Base-by-base conservation (phyloP, 2,888 invertebrate genomes). In the Bombylius major region DNA sequence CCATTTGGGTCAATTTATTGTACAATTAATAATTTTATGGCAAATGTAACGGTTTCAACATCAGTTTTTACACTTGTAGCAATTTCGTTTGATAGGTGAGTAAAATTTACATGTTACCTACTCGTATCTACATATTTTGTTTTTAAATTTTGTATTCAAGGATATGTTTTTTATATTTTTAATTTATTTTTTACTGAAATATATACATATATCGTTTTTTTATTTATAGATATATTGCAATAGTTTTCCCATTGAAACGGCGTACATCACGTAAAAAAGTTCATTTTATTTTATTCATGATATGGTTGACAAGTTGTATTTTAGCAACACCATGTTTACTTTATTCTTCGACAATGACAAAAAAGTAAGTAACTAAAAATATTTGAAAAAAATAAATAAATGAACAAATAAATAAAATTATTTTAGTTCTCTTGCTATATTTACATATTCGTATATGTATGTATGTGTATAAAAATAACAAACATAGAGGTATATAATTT, bases 21-120 rank as follows among this genome's bases (percentile, higher is more conserved):
- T 72, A 87, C 86, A 64, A 81, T 93, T 59, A 90, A 89, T 75
- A 91, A 91, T 76, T 92, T 93, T 70, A 88, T 94, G 64, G 90
- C 92, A 0, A 89, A 90, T 66, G 87, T 92, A 53, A 91, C 94
- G 0, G 92, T 95, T 0, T 87, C 92, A 0, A 89, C 92, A 34
- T 93, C 92, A 66, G 93, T 94, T n/a, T 89, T 94, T 70, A 95
- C 94, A 0, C 81, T 95, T 63, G 91, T 92, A 49, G 92, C 91
- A 36, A 94, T 95, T 64, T 91, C 93, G 1, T 86, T 93, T 68
- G 95, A 94, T 77, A 87, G 95, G 94, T 95, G 23, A 23, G 23
- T 23, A 23, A 23, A 23, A 23, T 23, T 23, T 23, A 23, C 23
- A 23, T 23, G 23, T 3, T n/a, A n/a, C n/a, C n/a, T n/a, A n/a